Evolutionary conservation across 2,113 vertebrate species (phyloP).

Genomic region (Bungarus multicinctus): DNA sequence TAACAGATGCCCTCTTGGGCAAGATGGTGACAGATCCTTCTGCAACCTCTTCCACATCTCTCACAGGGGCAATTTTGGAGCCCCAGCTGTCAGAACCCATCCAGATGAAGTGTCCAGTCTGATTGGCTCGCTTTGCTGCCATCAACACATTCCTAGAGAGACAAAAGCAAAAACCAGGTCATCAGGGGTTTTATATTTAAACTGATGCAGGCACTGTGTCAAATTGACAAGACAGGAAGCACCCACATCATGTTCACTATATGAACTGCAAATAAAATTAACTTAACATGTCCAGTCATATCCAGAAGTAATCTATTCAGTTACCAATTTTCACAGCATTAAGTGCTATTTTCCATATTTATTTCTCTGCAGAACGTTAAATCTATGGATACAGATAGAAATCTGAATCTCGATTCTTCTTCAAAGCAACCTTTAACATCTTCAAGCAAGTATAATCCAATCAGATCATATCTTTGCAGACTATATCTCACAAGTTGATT

Average conservation of each 20-base stretch:
- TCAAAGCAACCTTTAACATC: not conserved
- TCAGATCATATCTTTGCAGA: not conserved
- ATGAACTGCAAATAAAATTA: not conserved
- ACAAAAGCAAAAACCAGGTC: conserved; percentile 25
- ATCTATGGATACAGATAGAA: not conserved
- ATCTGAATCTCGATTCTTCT: not conserved
- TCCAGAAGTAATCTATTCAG: not conserved
- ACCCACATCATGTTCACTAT: not conserved
- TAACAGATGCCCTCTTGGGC: conserved; percentile 87
- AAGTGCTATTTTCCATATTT: not conserved
- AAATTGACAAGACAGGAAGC: not conserved
- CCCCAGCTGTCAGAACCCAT: conserved; percentile 98
- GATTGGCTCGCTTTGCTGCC: conserved; percentile 89
- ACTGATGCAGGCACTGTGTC: not conserved
- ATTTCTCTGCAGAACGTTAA: not conserved
- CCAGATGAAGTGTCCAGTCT: conserved; percentile 95
- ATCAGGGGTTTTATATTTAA: not conserved
- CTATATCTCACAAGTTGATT: not conserved
- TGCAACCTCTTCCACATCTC: conserved; percentile 90
- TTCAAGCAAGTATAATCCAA: not conserved
- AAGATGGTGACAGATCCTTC: conserved; percentile 92
- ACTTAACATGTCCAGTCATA: not conserved
- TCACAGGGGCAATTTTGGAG: conserved; percentile 88
- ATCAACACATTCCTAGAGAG: conserved; percentile 82
- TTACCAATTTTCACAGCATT: not conserved